These are phyloP conservation scores for Pogonomyrmex barbatus DNA, from an alignment of 1,140 invertebrate species.

Conservation along the genomic window DNA sequence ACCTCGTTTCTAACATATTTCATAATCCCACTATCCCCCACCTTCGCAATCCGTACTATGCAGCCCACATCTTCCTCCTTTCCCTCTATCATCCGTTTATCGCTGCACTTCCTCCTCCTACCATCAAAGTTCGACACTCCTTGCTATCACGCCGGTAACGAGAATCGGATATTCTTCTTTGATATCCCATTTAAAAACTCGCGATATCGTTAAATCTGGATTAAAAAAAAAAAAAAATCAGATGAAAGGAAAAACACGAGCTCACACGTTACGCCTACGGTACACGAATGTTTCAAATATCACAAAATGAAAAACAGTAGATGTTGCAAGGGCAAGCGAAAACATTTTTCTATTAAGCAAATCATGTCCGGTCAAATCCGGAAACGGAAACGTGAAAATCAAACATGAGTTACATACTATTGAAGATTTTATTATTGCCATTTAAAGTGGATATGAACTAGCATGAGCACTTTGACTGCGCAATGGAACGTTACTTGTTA, in stretches of 20 bases:
- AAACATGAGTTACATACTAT: not conserved
- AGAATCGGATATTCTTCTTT: constrained; percentile 20
- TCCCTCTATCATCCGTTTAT: not conserved
- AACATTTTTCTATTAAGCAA: too few species aligned
- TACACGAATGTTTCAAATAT: too few species aligned
- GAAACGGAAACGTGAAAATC: too few species aligned
- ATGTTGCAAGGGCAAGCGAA: too few species aligned
- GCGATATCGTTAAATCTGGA: constrained; percentile 61
- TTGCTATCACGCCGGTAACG: constrained; percentile 52
- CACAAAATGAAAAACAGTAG: too few species aligned
- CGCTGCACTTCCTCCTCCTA: constrained; percentile 30
- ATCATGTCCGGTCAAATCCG: too few species aligned
- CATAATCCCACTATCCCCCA: constrained; percentile 60
- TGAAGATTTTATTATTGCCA: too few species aligned
- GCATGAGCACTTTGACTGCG: too few species aligned
- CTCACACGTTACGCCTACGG: constrained; percentile 1
- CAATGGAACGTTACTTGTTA: too few species aligned
- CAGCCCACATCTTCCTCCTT: not conserved
- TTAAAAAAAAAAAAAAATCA: constrained; percentile 67
- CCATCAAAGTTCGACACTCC: constrained; percentile 57
- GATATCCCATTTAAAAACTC: constrained; percentile 10
- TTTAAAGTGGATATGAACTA: too few species aligned
- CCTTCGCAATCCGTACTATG: constrained; percentile 29
- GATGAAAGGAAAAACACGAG: constrained; percentile 41
- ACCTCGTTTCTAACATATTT: constrained; percentile 73